A percentile compares a stretch with the other conserved stretches of the same genome.
phyloP scores from a whole-genome alignment of 1,140 invertebrate species.

The Archegozetes longisetosus region DNA sequence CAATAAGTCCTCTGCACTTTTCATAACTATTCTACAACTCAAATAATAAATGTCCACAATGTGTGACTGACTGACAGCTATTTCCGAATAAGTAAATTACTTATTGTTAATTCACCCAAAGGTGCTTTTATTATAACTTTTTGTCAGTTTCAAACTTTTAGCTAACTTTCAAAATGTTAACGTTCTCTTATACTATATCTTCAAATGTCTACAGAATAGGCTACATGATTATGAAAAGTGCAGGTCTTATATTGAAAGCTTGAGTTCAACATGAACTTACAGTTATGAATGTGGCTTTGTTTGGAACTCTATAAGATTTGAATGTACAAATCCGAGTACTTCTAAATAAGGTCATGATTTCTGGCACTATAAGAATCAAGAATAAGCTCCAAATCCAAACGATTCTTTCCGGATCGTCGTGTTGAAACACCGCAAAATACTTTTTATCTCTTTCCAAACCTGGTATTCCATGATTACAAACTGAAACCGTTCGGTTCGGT shows the following conservation, averaged over 20 bases:
- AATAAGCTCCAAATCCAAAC: conserved; percentile 84
- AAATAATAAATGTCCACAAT: too few species aligned
- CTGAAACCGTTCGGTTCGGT: conserved; percentile 15
- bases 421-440: conserved; percentile 16
- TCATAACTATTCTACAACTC: too few species aligned
- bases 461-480: conserved; percentile 22
- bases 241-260: background rate
- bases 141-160: too few species aligned
- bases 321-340: conserved; percentile 76
- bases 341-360: conserved; percentile 66
- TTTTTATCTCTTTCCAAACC: conserved; percentile 21
- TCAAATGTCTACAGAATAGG: background rate
- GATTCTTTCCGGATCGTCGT: conserved; percentile 48
- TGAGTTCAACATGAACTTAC: conserved; percentile 19
- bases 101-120: too few species aligned
- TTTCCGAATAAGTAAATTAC: too few species aligned
- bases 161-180: too few species aligned
- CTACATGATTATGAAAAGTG: background rate
- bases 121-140: too few species aligned
- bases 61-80: too few species aligned
- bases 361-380: conserved; percentile 66
- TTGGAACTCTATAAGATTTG: conserved; percentile 36
- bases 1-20: too few species aligned
- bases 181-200: background rate
- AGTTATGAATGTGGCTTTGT: conserved; percentile 17